Evolutionary conservation across 1,140 invertebrate genomes (phyloP).

Genomic region (Dendrolimus punctatus): DNA sequence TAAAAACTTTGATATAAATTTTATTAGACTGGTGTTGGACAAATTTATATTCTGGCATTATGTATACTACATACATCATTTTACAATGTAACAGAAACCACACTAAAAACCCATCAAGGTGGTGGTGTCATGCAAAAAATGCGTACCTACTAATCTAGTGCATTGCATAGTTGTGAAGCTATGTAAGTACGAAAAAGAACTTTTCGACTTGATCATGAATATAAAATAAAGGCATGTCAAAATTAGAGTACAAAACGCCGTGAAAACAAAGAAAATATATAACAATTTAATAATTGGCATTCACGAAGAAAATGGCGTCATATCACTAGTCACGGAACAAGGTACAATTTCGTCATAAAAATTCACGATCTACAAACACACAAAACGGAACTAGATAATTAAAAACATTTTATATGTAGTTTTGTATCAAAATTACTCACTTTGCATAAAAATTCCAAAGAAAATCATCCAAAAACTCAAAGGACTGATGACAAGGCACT

Average conservation of each 20-base stretch:
- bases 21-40: too few relatives aligned
- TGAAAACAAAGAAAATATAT: constrained; percentile 52
- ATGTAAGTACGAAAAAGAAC: too few relatives aligned
- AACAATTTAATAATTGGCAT: constrained; percentile 68
- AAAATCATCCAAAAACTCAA: constrained; percentile 71
- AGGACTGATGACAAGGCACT: constrained; percentile 72
- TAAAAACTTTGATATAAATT: too few relatives aligned
- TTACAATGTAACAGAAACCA: constrained; percentile 13
- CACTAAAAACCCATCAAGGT: constrained; percentile 40
- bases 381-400: constrained; percentile 40
- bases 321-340: constrained; percentile 70
- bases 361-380: constrained; percentile 53
- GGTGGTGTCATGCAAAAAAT: constrained; percentile 53
- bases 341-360: constrained; percentile 64
- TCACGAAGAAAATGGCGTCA: constrained; percentile 73
- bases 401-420: constrained; percentile 44
- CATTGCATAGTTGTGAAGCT: neutral
- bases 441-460: constrained; percentile 70
- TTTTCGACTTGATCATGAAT: too few relatives aligned
- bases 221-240: too few relatives aligned
- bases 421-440: constrained; percentile 64
- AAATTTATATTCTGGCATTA: neutral
- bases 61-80: neutral
- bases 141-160: constrained; percentile 34
- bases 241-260: too few relatives aligned